Evolutionary conservation across 2,113 vertebrate species (phyloP), one percentile per base, ranked within the genome.

Genomic region (Mugil cephalus): DNA sequence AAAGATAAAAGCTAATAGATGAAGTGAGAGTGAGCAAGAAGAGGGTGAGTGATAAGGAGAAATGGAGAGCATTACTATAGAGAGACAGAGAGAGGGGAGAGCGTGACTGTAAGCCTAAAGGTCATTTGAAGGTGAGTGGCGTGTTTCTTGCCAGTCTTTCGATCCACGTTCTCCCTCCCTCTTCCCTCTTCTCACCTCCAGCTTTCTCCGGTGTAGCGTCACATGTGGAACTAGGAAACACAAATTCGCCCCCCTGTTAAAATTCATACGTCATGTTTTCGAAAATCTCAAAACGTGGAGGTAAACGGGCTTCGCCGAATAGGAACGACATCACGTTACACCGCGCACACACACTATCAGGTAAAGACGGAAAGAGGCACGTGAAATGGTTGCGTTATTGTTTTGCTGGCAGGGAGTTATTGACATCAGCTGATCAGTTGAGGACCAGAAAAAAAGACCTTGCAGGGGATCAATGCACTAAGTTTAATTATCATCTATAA

Each of bases 111-210:
- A 79, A 82, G 73, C 84, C 76, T 84, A 53, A 82, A 92, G 89
- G 91, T 93, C 87, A 87, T 86, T 86, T 88, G 79, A 92, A 92
- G 87, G 89, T 91, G 84, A 89, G 46, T 52, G 59, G 36, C 39
- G 39, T 80, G 52, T 77, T 83, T 86, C 59, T 75, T 47, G 50
- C 51, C 14, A 38, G 73, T 77, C 61, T 42, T 81, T 35, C 45
- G 38, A 19, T 50, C 60, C 51, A 51, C 6, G 10, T 43, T 43
- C 43, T 14, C 36, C 30, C 72, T 65, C 53, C 17, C 45, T 73
- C 51, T n/a, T n/a, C n/a, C 24, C 17, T 51, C 67, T 35, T 51
- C 21, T 47, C 74, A 51, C 10, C 34, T 30, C 21, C 46, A 12
- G 8, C 58, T 63, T 17, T 38, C 65, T 54, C 51, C 61, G 15